These are phyloP conservation scores for Noctua janthe DNA, from an alignment of 2,888 invertebrate genomes.

Conservation along the genomic window DNA sequence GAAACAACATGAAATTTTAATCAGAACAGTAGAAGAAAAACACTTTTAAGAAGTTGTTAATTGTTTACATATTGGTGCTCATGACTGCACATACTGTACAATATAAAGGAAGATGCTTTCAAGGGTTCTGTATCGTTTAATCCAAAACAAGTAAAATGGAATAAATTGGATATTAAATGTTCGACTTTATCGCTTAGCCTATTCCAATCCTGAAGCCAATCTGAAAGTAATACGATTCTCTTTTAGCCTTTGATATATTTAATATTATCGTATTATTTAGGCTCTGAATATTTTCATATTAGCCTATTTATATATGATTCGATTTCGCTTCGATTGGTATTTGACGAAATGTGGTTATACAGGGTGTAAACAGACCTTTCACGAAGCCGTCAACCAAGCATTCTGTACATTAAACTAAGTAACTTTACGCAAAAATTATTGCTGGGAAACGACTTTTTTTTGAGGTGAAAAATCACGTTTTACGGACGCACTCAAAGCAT, in stretches of 20 bases:
- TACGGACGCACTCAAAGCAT: too few species aligned
- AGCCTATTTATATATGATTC: not conserved
- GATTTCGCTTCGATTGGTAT: conserved; percentile 9
- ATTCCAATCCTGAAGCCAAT: conserved; percentile 24
- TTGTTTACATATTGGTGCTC: too few species aligned
- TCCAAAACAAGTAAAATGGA: conserved; percentile 37
- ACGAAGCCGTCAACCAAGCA: too few species aligned
- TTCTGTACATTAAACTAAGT: too few species aligned
- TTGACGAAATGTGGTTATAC: not conserved
- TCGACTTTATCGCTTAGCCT: conserved; percentile 21
- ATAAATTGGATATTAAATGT: conserved; percentile 30
- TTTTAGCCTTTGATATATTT: conserved; percentile 30
- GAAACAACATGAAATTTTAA: too few species aligned
- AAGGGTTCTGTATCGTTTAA: conserved; percentile 22
- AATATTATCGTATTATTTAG: conserved; percentile 10
- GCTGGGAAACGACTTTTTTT: too few species aligned
- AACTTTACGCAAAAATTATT: too few species aligned
- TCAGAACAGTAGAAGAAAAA: too few species aligned
- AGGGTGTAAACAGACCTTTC: too few species aligned
- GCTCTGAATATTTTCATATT: conserved; percentile 7
- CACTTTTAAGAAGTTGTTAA: too few species aligned
- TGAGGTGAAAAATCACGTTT: too few species aligned
- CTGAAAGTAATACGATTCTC: conserved; percentile 1
- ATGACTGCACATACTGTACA: not conserved
- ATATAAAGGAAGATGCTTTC: conserved; percentile 1